Evolutionary conservation across 2,888 invertebrate genomes (phyloP).

Genomic region (Sisyra nigra): DNA sequence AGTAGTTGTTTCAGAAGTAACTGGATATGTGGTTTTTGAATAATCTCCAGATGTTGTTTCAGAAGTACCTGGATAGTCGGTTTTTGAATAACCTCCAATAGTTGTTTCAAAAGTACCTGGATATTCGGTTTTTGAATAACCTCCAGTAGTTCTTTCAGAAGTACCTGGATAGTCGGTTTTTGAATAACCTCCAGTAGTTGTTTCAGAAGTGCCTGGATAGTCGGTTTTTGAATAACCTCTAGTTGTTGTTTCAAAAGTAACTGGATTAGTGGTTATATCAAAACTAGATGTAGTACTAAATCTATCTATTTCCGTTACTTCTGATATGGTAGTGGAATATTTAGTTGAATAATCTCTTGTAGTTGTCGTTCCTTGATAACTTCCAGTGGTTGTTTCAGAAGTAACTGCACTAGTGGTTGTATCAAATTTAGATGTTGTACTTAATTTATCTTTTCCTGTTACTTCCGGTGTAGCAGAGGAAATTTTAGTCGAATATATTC

Average conservation of each 20-base stretch:
- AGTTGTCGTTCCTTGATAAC: background rate
- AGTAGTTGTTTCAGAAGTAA: too few species aligned
- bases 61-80: too few species aligned
- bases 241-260: background rate
- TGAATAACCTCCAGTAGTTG: too few species aligned
- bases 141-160: background rate
- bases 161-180: too few species aligned
- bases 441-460: too few species aligned
- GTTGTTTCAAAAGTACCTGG: too few species aligned
- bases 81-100: too few species aligned
- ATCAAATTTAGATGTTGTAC: background rate
- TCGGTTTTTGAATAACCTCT: background rate
- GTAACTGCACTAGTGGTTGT: background rate
- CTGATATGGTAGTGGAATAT: background rate
- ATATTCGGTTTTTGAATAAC: too few species aligned
- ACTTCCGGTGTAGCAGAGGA: background rate
- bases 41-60: too few species aligned
- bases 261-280: background rate
- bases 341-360: background rate
- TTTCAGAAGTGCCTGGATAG: background rate
- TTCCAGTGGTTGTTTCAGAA: background rate
- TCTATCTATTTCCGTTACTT: background rate
- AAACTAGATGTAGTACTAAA: background rate
- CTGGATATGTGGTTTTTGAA: too few species aligned
- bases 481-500: background rate